Evolutionary conservation across 2,797 vertebrate genomes (phyloP), one percentile per base, ranked within the genome.

Genomic region (Dendrocincla fuliginosa): DNA sequence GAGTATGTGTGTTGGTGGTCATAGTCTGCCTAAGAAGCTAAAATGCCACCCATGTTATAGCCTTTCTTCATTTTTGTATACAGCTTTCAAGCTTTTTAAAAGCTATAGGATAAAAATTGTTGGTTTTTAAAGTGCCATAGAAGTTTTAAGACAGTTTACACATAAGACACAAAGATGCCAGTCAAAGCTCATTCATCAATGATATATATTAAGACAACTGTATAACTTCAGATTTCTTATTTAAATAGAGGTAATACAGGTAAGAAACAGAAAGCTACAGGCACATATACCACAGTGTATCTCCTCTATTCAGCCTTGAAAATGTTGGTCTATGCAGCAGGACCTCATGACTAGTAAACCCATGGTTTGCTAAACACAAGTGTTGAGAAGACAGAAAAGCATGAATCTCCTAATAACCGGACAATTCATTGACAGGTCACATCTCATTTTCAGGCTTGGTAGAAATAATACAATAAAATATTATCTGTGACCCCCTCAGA

Each of bases 341-440:
- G 19, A 65, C 30, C 33, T 69, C 68, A 74, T 37, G 13, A 52
- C 11, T 22, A 47, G 42, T 35, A 86, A 84, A 84, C 52, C 16
- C 42, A 70, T n/a, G 56, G 42, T 87, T 9, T 67, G 65, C 33
- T 78, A 64, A 95, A 88, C 32, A 42, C 24, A 77, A 94, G 75
- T 9, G 11, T 61, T 85, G 46, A 56, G 32, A 59, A 64, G 30
- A 71, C 11, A 89, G 44, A 85, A 89, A n/a, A 64, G 79, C 6
- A 28, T 16, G 3, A 59, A 73, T 92, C 64, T 74, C 50, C 35
- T 80, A 32, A 56, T 57, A 83, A 89, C 33, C 59, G 71, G 32
- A n/a, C 19, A 47, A 30, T 88, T 59, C 47, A 32, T 4, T 80
- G 35, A 44, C n/a, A 59, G 44, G 46, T 27, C 44, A 64, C 28